These are phyloP conservation scores for Sceloporus undulatus DNA, from an alignment of 2,113 vertebrate genomes.

Conservation along the genomic window DNA sequence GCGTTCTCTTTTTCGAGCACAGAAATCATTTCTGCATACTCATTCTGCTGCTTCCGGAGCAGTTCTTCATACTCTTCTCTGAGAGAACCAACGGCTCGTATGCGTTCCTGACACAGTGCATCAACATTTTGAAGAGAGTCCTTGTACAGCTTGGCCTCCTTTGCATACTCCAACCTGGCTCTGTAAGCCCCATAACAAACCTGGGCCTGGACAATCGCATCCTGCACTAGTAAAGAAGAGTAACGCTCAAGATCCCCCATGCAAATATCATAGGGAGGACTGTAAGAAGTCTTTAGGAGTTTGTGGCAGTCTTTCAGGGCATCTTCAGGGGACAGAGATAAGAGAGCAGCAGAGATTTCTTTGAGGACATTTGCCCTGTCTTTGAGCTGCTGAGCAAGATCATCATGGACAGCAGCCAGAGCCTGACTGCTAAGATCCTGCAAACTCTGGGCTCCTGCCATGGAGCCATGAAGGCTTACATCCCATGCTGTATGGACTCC, in stretches of 20 bases:
- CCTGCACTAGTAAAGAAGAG: slow-evolving; percentile 86
- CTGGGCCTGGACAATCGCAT: slow-evolving; percentile 92
- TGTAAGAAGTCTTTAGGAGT: slow-evolving; percentile 81
- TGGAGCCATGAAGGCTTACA: slow-evolving; percentile 70
- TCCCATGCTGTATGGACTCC: slow-evolving; percentile 72
- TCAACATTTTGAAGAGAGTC: slow-evolving; percentile 83
- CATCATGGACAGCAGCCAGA: slow-evolving; percentile 82
- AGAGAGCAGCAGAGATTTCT: slow-evolving; percentile 84
- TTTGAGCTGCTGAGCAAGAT: slow-evolving; percentile 87
- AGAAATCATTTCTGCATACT: slow-evolving; percentile 81
- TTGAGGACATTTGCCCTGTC: slow-evolving; percentile 86
- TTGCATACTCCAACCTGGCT: slow-evolving; percentile 84
- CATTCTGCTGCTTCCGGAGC: slow-evolving; percentile 83
- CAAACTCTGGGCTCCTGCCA: slow-evolving; percentile 71
- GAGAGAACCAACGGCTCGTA: slow-evolving; percentile 79
- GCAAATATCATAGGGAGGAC: slow-evolving; percentile 73
- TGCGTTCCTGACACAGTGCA: slow-evolving; percentile 81
- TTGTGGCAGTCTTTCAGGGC: slow-evolving; percentile 73
- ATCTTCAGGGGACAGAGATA: slow-evolving; percentile 73
- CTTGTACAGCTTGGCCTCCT: slow-evolving; percentile 82
- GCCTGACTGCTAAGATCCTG: slow-evolving; percentile 69
- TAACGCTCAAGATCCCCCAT: slow-evolving; percentile 77
- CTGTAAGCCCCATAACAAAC: slow-evolving; percentile 90
- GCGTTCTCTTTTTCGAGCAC: slow-evolving; percentile 85
- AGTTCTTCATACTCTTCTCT: slow-evolving; percentile 85